phyloP scores from a whole-genome alignment of 2,113 vertebrate species.

The Sinocyclocheilus rhinocerous region DNA sequence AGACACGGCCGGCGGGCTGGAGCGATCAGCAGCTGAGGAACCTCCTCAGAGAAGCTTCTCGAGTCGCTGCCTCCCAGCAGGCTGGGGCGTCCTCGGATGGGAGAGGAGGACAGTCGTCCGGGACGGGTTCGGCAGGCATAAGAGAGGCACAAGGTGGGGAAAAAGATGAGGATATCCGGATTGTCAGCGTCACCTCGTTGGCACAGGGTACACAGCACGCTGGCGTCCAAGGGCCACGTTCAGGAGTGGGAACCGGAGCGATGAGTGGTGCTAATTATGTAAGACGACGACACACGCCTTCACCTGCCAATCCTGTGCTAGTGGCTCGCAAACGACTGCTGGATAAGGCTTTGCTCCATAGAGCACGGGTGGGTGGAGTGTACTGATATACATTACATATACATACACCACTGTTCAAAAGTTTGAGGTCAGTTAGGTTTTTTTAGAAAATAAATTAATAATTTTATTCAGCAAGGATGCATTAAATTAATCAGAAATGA shows the following conservation, averaged over 20 bases:
- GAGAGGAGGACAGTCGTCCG: background rate
- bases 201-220: constrained; percentile 65
- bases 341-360: constrained; percentile 78
- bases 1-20: constrained; percentile 65
- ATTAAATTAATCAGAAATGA: background rate
- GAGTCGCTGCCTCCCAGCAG: constrained; percentile 62
- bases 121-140: constrained; percentile 8
- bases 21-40: constrained; percentile 72
- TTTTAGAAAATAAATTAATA: background rate
- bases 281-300: constrained; percentile 63
- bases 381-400: too few relatives aligned
- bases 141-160: constrained; percentile 48
- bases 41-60: constrained; percentile 62
- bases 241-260: constrained; percentile 52
- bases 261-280: constrained; percentile 50
- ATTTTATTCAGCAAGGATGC: background rate
- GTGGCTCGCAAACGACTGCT: constrained; percentile 75
- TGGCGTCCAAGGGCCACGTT: constrained; percentile 52
- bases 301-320: constrained; percentile 72
- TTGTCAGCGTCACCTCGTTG: constrained; percentile 75
- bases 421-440: background rate
- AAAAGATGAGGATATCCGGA: constrained; percentile 75
- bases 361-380: constrained; percentile 72
- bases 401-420: background rate
- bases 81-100: constrained; percentile 49